Percentiles rank a stretch among this genome's conserved stretches.
Evolutionary conservation across 2,888 invertebrate genomes (phyloP).

Genomic region (Dryococelus australis): DNA sequence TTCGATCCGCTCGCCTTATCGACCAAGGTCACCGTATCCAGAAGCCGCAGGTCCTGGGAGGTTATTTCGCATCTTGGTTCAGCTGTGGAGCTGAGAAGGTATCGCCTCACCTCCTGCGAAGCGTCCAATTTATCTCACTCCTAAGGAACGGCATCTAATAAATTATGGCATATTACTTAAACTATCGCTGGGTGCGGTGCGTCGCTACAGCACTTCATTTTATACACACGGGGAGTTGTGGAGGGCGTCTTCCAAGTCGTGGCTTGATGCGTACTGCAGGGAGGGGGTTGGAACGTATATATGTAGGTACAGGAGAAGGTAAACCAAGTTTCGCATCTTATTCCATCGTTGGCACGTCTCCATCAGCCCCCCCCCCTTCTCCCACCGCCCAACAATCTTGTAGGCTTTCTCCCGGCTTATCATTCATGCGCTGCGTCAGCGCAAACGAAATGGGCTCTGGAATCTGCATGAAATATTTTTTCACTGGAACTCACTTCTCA

Average conservation of each 20-base stretch:
- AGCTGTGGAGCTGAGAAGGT: too few species aligned
- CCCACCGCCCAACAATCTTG: background rate
- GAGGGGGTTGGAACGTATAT: background rate
- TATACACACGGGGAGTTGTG: too few species aligned
- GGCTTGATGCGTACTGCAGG: too few species aligned
- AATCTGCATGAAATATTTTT: slow-evolving; percentile 11
- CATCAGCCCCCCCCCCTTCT: background rate
- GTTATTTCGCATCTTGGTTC: too few species aligned
- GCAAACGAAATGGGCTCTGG: background rate
- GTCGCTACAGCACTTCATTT: slow-evolving; percentile 20
- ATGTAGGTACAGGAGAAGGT: background rate
- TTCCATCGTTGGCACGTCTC: slow-evolving; percentile 16
- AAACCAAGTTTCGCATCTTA: background rate
- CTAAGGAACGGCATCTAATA: slow-evolving; percentile 44
- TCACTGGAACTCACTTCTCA: background rate
- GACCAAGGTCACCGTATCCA: too few species aligned
- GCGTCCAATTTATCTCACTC: slow-evolving; percentile 41
- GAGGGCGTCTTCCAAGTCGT: too few species aligned
- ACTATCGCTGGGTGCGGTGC: slow-evolving; percentile 43
- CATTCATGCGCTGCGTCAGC: background rate
- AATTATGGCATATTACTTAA: slow-evolving; percentile 44
- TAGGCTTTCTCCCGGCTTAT: background rate
- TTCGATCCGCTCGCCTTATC: too few species aligned
- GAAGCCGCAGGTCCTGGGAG: too few species aligned
- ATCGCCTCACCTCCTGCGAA: background rate